A percentile compares a stretch with the other conserved stretches of the same genome.
Evolutionary conservation across 2,797 vertebrate species (phyloP).

Genomic region (Pantherophis vulpinus): DNA sequence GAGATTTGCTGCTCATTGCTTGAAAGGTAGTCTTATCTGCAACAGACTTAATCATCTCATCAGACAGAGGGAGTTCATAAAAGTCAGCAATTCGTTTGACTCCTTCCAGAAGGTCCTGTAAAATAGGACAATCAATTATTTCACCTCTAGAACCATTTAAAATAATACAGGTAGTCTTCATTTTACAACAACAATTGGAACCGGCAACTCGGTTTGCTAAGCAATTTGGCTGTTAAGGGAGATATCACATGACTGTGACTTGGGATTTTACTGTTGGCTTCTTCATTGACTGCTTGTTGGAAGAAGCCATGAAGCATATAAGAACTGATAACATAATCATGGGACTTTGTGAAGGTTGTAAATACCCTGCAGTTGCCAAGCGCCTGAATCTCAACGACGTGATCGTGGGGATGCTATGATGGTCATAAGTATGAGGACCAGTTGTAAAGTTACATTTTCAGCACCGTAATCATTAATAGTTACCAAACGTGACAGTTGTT

Average conservation of each 20-base stretch:
- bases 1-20: slow-evolving; percentile 53
- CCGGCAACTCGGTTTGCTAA: background rate
- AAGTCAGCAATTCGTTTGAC: slow-evolving; percentile 68
- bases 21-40: slow-evolving; percentile 55
- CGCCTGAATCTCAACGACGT: background rate
- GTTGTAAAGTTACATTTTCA: background rate
- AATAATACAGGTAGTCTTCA: background rate
- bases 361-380: background rate
- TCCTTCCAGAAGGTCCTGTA: slow-evolving; percentile 66
- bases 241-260: background rate
- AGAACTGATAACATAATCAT: background rate
- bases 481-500: background rate
- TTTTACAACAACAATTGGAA: background rate
- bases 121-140: slow-evolving; percentile 8
- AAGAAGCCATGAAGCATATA: background rate
- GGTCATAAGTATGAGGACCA: background rate
- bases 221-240: background rate
- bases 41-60: slow-evolving; percentile 64
- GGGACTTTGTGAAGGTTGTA: background rate
- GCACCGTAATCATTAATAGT: background rate
- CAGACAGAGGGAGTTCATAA: slow-evolving; percentile 63
- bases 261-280: background rate
- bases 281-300: background rate
- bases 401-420: background rate
- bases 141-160: background rate